Conservation (phyloP, 1,140 invertebrate genomes). For the Philotrypesis tridentata region DNA sequence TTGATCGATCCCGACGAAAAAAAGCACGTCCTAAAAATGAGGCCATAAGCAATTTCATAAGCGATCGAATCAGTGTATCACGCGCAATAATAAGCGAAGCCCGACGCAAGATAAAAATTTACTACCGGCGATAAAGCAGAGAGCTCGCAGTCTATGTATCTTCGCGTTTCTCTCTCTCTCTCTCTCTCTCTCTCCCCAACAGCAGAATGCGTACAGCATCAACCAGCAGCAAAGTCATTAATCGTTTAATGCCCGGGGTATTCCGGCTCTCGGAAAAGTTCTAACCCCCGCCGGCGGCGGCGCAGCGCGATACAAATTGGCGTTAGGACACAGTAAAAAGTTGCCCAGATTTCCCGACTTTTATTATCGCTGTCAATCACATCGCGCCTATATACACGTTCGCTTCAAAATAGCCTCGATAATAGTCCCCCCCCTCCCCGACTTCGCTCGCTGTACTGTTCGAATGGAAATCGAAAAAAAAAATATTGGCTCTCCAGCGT, state of each 20-base stretch:
- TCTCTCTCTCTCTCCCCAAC: no score
- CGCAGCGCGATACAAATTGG: neutral
- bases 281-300: neutral
- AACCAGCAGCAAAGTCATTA: neutral
- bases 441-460: no score
- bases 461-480: no score
- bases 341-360: neutral
- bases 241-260: constrained; percentile 10
- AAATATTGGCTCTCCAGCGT: no score
- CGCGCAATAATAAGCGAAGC: neutral
- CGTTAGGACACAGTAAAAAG: neutral
- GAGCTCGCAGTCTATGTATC: neutral
- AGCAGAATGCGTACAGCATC: neutral
- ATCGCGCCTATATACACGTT: no score
- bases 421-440: no score
- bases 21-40: neutral
- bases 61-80: neutral
- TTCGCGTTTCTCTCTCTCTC: neutral
- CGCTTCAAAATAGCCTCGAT: neutral
- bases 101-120: constrained; percentile 1
- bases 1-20: no score
- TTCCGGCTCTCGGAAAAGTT: neutral
- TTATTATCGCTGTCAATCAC: neutral
- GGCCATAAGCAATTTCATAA: neutral
- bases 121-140: neutral